A percentile compares a stretch with the other conserved stretches of the same genome.
Evolutionary conservation across 2,888 invertebrate genomes (phyloP).

Genomic region (Tubulanus polymorphus): DNA sequence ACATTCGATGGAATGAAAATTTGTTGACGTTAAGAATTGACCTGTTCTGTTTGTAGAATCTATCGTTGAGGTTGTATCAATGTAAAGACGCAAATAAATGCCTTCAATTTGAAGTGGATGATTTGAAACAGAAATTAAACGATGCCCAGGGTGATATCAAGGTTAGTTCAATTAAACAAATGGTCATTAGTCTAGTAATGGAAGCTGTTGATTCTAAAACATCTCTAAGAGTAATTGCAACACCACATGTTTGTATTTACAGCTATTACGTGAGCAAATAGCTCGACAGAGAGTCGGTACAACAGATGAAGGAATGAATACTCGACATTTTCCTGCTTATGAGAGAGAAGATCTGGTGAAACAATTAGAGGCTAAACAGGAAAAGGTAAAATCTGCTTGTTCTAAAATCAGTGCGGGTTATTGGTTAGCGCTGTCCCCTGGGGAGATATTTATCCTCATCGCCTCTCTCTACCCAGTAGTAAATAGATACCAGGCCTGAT

Average conservation of each 20-base stretch:
- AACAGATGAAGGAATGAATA: conserved; percentile 50
- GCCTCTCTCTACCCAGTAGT: no score
- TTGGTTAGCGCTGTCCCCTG: no score
- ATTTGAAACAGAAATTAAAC: conserved; percentile 66
- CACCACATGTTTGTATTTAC: conserved; percentile 8
- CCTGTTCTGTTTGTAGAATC: conserved; percentile 28
- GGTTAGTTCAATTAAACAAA: conserved; percentile 27
- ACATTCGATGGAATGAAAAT: no score
- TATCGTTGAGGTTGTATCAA: conserved; percentile 50
- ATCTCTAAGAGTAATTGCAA: not conserved
- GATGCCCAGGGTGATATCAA: conserved; percentile 56
- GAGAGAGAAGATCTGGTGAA: conserved; percentile 67
- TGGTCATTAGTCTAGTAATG: not conserved
- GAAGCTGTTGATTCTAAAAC: not conserved
- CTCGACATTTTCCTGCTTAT: conserved; percentile 58
- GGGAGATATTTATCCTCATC: no score
- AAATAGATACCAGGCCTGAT: no score
- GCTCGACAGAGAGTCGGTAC: conserved; percentile 49
- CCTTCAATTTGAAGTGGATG: conserved; percentile 64
- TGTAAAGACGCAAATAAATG: conserved; percentile 59
- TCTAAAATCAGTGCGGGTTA: no score
- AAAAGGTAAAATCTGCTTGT: conserved; percentile 59
- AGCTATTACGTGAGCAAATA: conserved; percentile 53
- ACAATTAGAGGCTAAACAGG: conserved; percentile 64
- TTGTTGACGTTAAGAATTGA: no score